These are phyloP conservation scores for Siniperca chuatsi DNA, from an alignment of 2,113 vertebrate genomes.

Conservation along the genomic window DNA sequence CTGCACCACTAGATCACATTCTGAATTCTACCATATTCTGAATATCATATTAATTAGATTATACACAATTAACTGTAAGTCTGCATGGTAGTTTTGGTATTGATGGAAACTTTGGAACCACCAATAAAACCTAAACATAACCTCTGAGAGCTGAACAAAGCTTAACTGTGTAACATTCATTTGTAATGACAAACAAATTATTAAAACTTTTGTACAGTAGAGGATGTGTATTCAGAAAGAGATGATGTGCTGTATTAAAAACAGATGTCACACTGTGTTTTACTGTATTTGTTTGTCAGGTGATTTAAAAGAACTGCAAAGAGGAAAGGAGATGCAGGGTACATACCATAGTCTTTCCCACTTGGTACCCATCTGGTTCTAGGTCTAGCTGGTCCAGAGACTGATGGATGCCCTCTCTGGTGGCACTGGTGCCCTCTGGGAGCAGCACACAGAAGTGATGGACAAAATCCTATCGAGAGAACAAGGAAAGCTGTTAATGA, in stretches of 20 bases:
- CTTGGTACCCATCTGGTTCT: slow-evolving; percentile 91
- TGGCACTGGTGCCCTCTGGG: slow-evolving; percentile 85
- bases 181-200: background rate
- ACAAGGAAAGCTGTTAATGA: slow-evolving; percentile 10
- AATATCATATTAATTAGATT: background rate
- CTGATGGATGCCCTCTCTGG: slow-evolving; percentile 88
- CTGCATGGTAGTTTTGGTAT: background rate
- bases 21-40: background rate
- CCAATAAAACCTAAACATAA: background rate
- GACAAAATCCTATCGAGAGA: slow-evolving; percentile 90
- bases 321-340: background rate
- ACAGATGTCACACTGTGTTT: background rate
- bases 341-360: slow-evolving; percentile 94
- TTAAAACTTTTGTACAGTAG: background rate
- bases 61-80: background rate
- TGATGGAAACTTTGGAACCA: background rate
- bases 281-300: background rate
- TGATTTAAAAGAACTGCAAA: background rate
- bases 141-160: background rate
- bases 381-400: slow-evolving; percentile 90
- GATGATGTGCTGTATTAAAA: background rate
- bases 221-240: background rate
- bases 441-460: slow-evolving; percentile 93
- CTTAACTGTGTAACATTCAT: background rate
- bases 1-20: background rate